Evolutionary conservation across 2,113 vertebrate genomes (phyloP).

Genomic region (Merops nubicus): DNA sequence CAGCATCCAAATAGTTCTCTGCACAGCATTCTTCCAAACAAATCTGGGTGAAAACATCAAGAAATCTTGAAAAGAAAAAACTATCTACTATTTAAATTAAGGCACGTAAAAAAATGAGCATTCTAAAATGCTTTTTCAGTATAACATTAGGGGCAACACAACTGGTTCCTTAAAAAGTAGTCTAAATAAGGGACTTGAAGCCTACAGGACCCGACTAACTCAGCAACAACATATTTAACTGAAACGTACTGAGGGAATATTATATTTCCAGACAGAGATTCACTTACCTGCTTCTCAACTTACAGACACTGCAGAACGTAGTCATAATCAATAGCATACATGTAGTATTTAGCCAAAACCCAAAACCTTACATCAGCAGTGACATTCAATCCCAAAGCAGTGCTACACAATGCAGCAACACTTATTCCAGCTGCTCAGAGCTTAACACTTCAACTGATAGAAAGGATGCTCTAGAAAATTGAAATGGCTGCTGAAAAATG

Average conservation of each 20-base stretch:
- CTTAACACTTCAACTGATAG: background rate
- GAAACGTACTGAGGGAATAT: background rate
- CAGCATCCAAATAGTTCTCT: background rate
- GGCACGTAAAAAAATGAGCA: background rate
- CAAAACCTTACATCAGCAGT: background rate
- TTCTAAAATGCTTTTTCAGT: background rate
- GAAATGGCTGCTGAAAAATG: slow-evolving; percentile 40
- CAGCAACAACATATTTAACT: background rate
- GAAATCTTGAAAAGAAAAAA: background rate
- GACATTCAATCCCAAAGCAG: background rate
- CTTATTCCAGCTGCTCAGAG: background rate
- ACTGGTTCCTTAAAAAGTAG: background rate
- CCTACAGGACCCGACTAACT: background rate
- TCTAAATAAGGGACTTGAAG: accelerated
- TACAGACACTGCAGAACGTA: background rate
- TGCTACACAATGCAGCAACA: background rate
- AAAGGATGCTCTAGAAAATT: slow-evolving; percentile 30
- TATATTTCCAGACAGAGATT: background rate
- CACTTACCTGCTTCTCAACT: background rate
- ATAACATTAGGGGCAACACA: background rate
- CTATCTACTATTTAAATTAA: background rate
- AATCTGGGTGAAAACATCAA: background rate
- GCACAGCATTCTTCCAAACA: background rate
- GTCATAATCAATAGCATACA: background rate
- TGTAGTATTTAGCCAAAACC: background rate